Evolutionary conservation across 1,140 invertebrate species (phyloP), one percentile per base, ranked within the genome.

Genomic region (Brachionus sp.): DNA sequence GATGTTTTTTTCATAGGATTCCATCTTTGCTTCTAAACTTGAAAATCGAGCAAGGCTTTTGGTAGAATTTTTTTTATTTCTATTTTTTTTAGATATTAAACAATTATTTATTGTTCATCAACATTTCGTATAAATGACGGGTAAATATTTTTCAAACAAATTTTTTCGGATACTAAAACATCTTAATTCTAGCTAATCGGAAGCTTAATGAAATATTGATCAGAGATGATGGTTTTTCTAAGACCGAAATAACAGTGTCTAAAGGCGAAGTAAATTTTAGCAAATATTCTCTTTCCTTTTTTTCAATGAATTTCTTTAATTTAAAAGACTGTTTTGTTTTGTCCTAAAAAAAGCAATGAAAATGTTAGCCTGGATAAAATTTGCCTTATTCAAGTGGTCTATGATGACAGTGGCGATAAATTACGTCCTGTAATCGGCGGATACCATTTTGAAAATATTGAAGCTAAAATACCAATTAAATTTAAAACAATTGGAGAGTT

Each of bases 401-500:
- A 88, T 86, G 88, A 89, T 86, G 88, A 88, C 29, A 87, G 87
- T 13, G 77, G 39, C 23, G 53, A 44, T 2, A 86, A 86, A 62
- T 85, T 87, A 57, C 82, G 85, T 13, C 88, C 87, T 33, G 88
- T 89, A 16, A 86, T 88, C 84, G 88, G 88, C 66, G 88, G 88
- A 82, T 88, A 86, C 80, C 53, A 84, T 46, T 84, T 82, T 35
- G 84, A 84, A 42, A 78, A 50, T 13, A 44, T 66, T 35, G 83
- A 85, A 42, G 86, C 86, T 5, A 77, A 85, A n/a, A 87, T 86
- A 85, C 84, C 86, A 50, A 86, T 88, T 62, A 86, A 86, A 85
- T 88, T 89, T 84, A 88, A 86, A 66, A 73, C 87, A 46, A 86
- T 86, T 53, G 88, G 88, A 84, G 87, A 89, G 78, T 89, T 88